phyloP scores from a whole-genome alignment of 1,140 invertebrate genomes.

The Euura saliciscinereae region DNA sequence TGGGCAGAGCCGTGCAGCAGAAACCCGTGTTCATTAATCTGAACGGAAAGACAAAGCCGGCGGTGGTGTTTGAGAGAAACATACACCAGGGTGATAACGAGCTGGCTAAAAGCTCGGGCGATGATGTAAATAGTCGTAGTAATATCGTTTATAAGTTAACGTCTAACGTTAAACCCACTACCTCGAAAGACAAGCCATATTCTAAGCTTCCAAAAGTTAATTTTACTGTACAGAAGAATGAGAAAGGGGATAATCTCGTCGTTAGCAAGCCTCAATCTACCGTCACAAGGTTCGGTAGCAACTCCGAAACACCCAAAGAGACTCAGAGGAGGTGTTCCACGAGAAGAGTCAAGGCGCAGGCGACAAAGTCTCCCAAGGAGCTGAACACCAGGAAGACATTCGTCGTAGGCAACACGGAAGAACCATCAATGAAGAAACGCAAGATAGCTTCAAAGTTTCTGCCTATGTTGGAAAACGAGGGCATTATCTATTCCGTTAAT shows the following conservation, averaged over 20 bases:
- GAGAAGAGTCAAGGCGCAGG: neutral
- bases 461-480: conserved; percentile 2
- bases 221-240: neutral
- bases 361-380: neutral
- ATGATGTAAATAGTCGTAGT: neutral
- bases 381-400: conserved; percentile 1
- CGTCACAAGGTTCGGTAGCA: neutral
- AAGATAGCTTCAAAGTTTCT: conserved; percentile 4
- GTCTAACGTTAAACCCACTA: neutral
- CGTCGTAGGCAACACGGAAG: neutral
- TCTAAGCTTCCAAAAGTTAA: neutral
- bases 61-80: conserved; percentile 7
- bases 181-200: conserved; percentile 8
- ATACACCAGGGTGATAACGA: neutral
- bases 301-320: neutral
- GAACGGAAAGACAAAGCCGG: conserved; percentile 9
- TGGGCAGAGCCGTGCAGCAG: neutral
- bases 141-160: neutral
- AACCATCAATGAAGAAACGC: conserved; percentile 10
- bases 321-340: neutral
- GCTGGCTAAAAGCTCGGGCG: neutral
- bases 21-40: conserved; percentile 8
- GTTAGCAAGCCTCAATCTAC: neutral
- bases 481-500: conserved; percentile 9
- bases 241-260: neutral